Base-by-base conservation (phyloP, 2,888 invertebrate genomes). In the Torymus aiolomorphi region DNA sequence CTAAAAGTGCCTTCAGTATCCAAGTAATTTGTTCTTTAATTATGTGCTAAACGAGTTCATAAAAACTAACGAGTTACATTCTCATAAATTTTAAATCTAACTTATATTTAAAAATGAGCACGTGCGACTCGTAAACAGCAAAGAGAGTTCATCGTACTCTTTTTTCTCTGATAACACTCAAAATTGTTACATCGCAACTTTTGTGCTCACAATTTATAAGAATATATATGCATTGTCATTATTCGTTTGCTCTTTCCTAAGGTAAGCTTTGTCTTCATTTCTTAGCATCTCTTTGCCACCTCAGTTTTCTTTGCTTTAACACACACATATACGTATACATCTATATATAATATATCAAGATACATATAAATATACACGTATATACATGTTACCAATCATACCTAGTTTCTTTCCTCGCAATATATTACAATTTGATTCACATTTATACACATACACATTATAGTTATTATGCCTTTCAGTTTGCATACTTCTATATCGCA, bases 351-450 rank as follows among this genome's bases (percentile, higher is more conserved):
- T 70, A 72, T 52, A 63, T 57, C 12, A 52, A 49, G 67, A 49
- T 57, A 69, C 59, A 67, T 69, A 80, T 70, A 76, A 79, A 78
- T 78, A 59, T 74, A 77, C 54, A 80, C 65, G 79, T 63, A 76
- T 73, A 69, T 69, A 57, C 49, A 71, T 66, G 69, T 66, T 72
- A 59, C 42, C 77, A 66, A 76, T 80, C 82, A 67, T 73, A 77
- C 79, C 59, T 80, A 79, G 70, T 74, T 56, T 62, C 69, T 78
- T 76, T 63, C 70, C 69, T 84, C 84, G 84, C 86, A 87, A 87
- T 88, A 88, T 88, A 88, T 87, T 87, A 88, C 88, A 88, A 83
- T 87, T 87, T 85, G 84, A 87, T 88, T 87, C 86, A 88, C 87
- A 88, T 88, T 87, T 87, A 88, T 87, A 88, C 87, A 87, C 85